Evolutionary conservation across 2,888 invertebrate species (phyloP), one percentile per base, ranked within the genome.

Genomic region (Conchocele bisecta): DNA sequence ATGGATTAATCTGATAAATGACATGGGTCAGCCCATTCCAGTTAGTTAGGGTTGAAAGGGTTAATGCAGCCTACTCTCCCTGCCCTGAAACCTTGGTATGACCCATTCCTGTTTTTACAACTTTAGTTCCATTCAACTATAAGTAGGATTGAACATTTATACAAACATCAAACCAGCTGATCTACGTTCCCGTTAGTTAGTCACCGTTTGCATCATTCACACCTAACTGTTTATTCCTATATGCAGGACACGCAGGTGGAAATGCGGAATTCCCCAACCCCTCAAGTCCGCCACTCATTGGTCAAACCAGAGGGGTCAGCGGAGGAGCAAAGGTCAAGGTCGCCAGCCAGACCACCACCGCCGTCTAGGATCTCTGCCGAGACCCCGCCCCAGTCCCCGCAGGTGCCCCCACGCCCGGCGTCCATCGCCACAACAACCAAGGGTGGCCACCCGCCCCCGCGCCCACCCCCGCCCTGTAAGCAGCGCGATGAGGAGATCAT

Each of bases 311-410:
- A 66, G 53, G 48, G 65, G 24, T 35, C 68, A 65, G 46, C 26
- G 35, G 66, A n/a, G 24, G 33, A 20, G 28, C 17, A 67, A 44
- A 57, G 69, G 60, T 65, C 73, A 26, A 60, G 63, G 44, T 65
- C 78, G 15, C 61, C 69, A 1, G 48, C 63, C 9, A 70, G 64
- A 7, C 72, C 70, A 15, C 13, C 37, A 9, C 31, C 50, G 35
- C 75, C 75, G 20, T 67, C 67, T 15, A 58, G 65, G 26, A 31
- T 51, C 2, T 46, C 63, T 4, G 44, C 73, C 15, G 51, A 61
- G 15, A 61, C 69, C 15, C 61, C 70, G 15, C 77, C 79, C 22
- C 77, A 71, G 11, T 78, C 79, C 39, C 77, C 81, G n/a, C 48
- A 54, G 42, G 44, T 71, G 17, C 65, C 70, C 22, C 74, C 74